Percentiles rank a stretch among this genome's conserved stretches.
phyloP scores from a whole-genome alignment of 2,113 vertebrate genomes.

The Origma solitaria region DNA sequence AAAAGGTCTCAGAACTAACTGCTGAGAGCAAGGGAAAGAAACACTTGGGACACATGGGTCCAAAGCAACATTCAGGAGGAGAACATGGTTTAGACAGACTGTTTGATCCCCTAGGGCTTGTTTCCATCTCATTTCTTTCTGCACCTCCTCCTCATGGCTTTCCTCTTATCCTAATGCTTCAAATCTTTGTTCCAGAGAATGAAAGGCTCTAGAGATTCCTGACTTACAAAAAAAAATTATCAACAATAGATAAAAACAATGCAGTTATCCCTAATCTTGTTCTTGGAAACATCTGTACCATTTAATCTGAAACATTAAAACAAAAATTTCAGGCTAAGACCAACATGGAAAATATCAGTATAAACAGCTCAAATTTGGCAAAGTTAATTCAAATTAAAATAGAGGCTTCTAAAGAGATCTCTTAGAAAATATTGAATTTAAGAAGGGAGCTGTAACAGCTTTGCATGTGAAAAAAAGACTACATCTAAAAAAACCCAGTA shows the following conservation, averaged over 20 bases:
- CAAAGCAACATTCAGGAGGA: background rate
- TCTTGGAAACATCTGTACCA: slow-evolving; percentile 38
- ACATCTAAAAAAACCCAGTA: background rate
- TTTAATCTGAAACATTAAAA: slow-evolving; percentile 57
- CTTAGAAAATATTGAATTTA: background rate
- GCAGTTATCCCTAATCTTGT: slow-evolving; percentile 18
- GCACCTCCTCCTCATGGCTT: background rate
- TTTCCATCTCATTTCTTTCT: slow-evolving; percentile 26
- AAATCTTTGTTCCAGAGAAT: slow-evolving; percentile 25
- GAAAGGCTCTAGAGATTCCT: slow-evolving; percentile 6
- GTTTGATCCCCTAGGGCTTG: background rate
- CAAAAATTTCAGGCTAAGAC: slow-evolving; percentile 31
- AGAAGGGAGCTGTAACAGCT: background rate
- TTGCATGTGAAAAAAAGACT: background rate
- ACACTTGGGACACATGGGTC: background rate
- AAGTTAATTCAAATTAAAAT: slow-evolving; percentile 14
- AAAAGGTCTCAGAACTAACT: background rate
- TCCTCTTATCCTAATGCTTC: background rate
- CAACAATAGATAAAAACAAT: slow-evolving; percentile 27
- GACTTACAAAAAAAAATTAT: background rate
- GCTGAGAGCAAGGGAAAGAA: background rate
- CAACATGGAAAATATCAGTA: slow-evolving; percentile 24
- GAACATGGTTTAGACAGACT: background rate
- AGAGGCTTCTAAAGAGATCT: background rate
- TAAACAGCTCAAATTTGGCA: slow-evolving; percentile 28